Conservation (phyloP, 2,113 vertebrate genomes). For the Myiopsitta monachus region DNA sequence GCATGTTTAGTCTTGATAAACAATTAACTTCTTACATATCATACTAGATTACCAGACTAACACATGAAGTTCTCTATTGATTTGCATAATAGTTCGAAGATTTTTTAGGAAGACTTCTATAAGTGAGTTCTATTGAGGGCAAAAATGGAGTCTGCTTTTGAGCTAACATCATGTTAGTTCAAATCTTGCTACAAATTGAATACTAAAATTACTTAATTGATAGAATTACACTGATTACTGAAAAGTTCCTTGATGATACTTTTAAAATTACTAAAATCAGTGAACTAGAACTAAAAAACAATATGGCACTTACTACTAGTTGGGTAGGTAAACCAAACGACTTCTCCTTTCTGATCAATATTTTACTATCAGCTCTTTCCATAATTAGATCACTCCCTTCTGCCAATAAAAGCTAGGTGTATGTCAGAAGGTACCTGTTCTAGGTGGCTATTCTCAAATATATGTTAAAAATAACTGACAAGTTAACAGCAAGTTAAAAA, state of each 20-base stretch:
- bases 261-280: background rate
- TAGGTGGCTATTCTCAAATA: background rate
- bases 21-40: background rate
- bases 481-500: background rate
- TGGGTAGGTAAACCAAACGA: background rate
- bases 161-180: background rate
- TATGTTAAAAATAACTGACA: background rate
- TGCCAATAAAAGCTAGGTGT: background rate
- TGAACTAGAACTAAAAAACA: background rate
- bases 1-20: background rate
- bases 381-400: background rate
- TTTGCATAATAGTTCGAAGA: background rate
- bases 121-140: background rate
- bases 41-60: background rate
- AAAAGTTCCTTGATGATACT: background rate
- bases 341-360: background rate
- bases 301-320: background rate
- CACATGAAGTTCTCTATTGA: background rate
- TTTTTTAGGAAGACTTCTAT: background rate
- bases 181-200: background rate
- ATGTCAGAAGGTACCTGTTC: background rate
- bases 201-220: background rate
- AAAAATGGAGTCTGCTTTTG: background rate
- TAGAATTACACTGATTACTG: background rate
- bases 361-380: background rate